A percentile compares a stretch with the other conserved stretches of the same genome.
These are phyloP conservation scores for Nibea albiflora DNA, from an alignment of 2,113 vertebrate genomes.

Conservation along the genomic window DNA sequence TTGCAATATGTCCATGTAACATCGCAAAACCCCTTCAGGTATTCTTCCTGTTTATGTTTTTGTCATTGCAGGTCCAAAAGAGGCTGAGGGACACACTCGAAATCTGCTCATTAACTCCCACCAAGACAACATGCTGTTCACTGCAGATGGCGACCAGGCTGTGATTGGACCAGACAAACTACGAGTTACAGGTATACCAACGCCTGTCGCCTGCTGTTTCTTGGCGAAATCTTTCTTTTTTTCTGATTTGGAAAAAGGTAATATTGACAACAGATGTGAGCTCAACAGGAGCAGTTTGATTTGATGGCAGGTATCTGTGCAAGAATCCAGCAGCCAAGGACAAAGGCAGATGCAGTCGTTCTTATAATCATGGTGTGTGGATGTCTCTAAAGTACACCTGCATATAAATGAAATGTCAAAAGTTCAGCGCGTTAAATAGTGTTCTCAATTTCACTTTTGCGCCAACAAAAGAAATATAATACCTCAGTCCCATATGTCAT, in stretches of 20 bases:
- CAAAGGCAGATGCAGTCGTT: conserved; percentile 24
- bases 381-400: conserved; percentile 3
- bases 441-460: not conserved
- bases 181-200: conserved; percentile 90
- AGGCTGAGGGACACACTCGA: conserved; percentile 87
- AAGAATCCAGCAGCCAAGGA: conserved; percentile 15
- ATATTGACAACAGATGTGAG: conserved; percentile 46
- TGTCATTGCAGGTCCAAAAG: conserved; percentile 87
- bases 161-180: conserved; percentile 92
- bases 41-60: conserved; percentile 39
- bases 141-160: conserved; percentile 87
- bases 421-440: not conserved
- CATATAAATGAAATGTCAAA: conserved; percentile 21
- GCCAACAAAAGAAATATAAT: not conserved
- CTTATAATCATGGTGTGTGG: conserved; percentile 1
- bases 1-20: not conserved
- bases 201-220: conserved; percentile 22
- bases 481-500: not conserved
- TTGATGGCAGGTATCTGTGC: conserved; percentile 23
- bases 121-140: conserved; percentile 89
- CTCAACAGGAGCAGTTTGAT: conserved; percentile 23
- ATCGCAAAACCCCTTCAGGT: conserved; percentile 35
- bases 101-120: conserved; percentile 90
- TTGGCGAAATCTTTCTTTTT: conserved; percentile 3
- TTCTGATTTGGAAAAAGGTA: not conserved